These are phyloP conservation scores for Platichthys flesus DNA, from an alignment of 2,113 vertebrate species.

Conservation along the genomic window DNA sequence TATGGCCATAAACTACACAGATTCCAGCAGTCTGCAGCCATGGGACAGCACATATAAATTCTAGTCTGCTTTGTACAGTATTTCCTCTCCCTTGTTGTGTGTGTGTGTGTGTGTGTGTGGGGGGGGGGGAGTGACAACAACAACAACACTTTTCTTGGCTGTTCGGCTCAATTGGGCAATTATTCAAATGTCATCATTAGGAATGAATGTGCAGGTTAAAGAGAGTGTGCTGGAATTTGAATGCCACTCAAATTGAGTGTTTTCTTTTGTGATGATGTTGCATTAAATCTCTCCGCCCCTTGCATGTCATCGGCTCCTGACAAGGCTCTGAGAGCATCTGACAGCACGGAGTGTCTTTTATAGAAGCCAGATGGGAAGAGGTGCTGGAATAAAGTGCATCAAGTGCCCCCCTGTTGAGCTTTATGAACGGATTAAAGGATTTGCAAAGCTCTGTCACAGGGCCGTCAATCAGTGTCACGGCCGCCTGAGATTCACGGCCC, in stretches of 20 bases:
- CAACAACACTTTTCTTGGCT: not conserved
- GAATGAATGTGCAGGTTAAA: not conserved
- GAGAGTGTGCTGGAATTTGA: not conserved
- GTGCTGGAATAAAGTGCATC: slow-evolving; percentile 67
- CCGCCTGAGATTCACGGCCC: slow-evolving; percentile 55
- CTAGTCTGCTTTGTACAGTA: slow-evolving; percentile 22
- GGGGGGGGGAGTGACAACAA: not conserved
- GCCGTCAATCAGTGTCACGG: slow-evolving; percentile 78
- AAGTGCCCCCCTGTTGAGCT: slow-evolving; percentile 74
- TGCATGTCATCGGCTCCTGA: slow-evolving; percentile 50
- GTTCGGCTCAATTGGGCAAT: no score
- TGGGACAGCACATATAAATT: slow-evolving; percentile 59
- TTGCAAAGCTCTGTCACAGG: slow-evolving; percentile 77
- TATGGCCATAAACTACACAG: slow-evolving; percentile 60
- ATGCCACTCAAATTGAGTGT: not conserved
- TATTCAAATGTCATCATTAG: not conserved
- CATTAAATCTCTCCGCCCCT: slow-evolving; percentile 33
- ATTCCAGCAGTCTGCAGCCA: slow-evolving; percentile 45
- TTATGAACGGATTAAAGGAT: slow-evolving; percentile 80
- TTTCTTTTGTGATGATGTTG: not conserved
- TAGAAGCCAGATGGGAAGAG: slow-evolving; percentile 71
- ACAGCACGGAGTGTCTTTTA: slow-evolving; percentile 68
- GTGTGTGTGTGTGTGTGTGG: no score
- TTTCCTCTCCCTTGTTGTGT: slow-evolving; percentile 16
- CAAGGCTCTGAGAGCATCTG: slow-evolving; percentile 46